phyloP scores from a whole-genome alignment of 2,888 invertebrate species.

The Fragum whitleyi region DNA sequence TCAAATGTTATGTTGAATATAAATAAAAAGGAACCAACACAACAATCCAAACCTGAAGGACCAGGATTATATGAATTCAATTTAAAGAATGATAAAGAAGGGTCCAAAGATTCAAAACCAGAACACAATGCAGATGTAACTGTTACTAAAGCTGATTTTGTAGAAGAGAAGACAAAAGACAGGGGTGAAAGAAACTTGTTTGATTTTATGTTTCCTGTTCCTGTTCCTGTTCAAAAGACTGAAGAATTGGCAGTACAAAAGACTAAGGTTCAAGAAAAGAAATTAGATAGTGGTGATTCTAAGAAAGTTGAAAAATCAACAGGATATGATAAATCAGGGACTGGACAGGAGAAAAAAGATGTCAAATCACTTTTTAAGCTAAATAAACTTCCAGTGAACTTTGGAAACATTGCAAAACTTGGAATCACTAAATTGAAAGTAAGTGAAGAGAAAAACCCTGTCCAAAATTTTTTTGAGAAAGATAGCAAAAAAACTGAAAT shows the following conservation, averaged over 20 bases:
- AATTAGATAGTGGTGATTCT: not conserved
- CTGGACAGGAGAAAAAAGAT: not conserved
- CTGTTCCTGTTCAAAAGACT: not conserved
- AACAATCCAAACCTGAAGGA: not conserved
- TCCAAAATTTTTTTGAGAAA: not conserved
- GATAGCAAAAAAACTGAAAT: not conserved
- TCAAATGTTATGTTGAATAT: not conserved
- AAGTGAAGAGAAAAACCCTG: constrained; percentile 21
- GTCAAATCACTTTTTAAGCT: constrained; percentile 60
- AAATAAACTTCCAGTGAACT: constrained; percentile 58
- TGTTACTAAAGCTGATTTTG: not conserved
- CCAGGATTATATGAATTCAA: not conserved
- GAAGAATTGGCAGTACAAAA: not conserved
- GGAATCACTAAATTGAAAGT: constrained; percentile 58
- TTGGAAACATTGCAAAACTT: constrained; percentile 64
- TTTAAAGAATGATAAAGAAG: not conserved
- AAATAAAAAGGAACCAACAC: not conserved
- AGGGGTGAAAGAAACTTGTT: constrained; percentile 54
- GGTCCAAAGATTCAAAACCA: not conserved
- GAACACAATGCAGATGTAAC: not conserved
- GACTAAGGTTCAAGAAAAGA: not conserved
- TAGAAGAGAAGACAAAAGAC: constrained; percentile 35
- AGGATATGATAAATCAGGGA: not conserved
- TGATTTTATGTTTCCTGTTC: constrained; percentile 52
- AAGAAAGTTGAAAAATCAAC: not conserved